Evolutionary conservation across 1,140 invertebrate genomes (phyloP).

Genomic region (Megalopta genalis): DNA sequence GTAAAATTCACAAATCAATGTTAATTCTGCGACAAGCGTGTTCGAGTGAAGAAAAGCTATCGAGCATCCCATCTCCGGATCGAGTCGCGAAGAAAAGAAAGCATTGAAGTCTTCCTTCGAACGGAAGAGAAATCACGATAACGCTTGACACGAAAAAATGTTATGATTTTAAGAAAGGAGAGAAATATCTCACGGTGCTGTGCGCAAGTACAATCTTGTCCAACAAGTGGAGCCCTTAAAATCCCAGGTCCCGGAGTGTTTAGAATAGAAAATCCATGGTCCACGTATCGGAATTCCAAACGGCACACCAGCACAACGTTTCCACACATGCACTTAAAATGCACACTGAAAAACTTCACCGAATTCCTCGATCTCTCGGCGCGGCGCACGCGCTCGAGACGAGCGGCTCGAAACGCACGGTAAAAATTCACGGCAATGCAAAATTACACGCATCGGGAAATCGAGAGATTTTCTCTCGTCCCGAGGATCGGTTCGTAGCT

Average conservation of each 20-base stretch:
- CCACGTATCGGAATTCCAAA: slow-evolving; percentile 17
- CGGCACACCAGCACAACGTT: slow-evolving; percentile 24
- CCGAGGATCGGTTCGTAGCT: slow-evolving; percentile 29
- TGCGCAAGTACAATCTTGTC: neutral
- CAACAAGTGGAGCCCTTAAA: neutral
- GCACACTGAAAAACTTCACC: neutral
- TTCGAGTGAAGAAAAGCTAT: neutral
- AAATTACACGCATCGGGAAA: neutral
- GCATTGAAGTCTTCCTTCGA: neutral
- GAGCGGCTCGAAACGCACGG: neutral
- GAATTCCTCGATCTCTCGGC: neutral
- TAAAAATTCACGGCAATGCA: neutral
- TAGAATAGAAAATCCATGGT: neutral
- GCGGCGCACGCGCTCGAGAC: neutral
- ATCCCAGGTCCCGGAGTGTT: neutral
- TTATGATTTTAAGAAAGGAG: neutral
- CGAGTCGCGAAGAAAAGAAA: neutral
- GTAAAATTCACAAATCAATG: no score
- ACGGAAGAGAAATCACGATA: neutral
- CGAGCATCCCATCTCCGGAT: neutral
- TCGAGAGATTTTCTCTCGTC: slow-evolving; percentile 13
- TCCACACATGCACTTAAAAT: slow-evolving; percentile 1
- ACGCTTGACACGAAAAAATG: neutral
- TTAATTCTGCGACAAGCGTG: fast-evolving
- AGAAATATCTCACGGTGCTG: slow-evolving; percentile 11